Conservation (phyloP, 37 sponge, comb jelly and placozoan genomes). For the Hormiphora californensis region DNA sequence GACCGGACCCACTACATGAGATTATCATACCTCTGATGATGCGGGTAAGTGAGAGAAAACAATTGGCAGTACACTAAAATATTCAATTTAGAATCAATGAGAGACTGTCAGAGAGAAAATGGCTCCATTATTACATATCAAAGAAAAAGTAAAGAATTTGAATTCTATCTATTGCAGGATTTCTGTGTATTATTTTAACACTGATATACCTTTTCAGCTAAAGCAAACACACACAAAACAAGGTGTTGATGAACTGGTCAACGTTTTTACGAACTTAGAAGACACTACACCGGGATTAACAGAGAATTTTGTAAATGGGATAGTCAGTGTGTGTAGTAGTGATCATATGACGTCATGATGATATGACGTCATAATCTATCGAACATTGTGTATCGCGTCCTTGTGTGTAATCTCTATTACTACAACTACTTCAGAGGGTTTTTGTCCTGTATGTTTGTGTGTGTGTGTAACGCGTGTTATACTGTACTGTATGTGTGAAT, state of each 20-base stretch:
- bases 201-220: neutral
- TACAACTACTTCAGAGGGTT: too few relatives aligned
- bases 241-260: slow-evolving; percentile 32
- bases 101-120: too few relatives aligned
- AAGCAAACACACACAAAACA: slow-evolving; percentile 38
- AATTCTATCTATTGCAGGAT: neutral
- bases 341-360: too few relatives aligned
- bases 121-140: too few relatives aligned
- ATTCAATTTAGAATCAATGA: neutral
- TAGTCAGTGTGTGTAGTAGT: slow-evolving; percentile 11
- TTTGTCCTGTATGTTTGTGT: too few relatives aligned
- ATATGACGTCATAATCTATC: too few relatives aligned
- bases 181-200: neutral
- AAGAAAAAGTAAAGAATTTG: neutral
- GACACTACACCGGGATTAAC: neutral
- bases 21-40: slow-evolving; percentile 1
- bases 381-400: too few relatives aligned
- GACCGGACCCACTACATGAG: slow-evolving; percentile 2
- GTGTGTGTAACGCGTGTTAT: too few relatives aligned
- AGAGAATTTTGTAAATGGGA: slow-evolving; percentile 32
- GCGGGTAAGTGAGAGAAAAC: neutral
- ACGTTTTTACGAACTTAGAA: slow-evolving; percentile 12
- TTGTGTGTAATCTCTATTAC: too few relatives aligned
- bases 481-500: too few relatives aligned
- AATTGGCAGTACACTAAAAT: neutral